Base-by-base conservation (phyloP, 1,140 invertebrate species). In the Acromyrmex charruanus region DNA sequence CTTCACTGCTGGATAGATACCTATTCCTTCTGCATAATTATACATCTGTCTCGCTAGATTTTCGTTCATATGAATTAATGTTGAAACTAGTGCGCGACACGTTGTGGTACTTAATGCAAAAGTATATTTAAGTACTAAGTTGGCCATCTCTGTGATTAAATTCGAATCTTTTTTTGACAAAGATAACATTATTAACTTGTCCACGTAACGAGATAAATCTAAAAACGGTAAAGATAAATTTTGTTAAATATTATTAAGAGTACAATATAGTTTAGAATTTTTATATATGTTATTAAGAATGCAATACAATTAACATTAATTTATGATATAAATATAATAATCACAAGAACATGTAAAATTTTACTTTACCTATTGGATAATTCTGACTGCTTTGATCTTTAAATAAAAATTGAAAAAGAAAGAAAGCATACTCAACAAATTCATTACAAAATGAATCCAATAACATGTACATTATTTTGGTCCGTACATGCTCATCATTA, bases 351-450 rank as follows among this genome's bases (percentile, higher is more conserved):
- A 77, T 61, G 10, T 63, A 35, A 68, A 77, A 69, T 55, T 66
- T 3, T 49, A 77, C 66, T 58, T 51, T 89, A 94, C 93, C 92
- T 90, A 94, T 88, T 61, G 92, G 93, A 68, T 86, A 68, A 77
- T 87, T 92, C 66, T 59, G 81, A 35, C 68, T 88, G 59, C 14
- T 68, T 72, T 94, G 93, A 88, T 94, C 90, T 51, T 28, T 12
- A 14, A 93, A 16, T 71, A 94, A 63, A 71, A 88, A 89, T 72
- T 91, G 65, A 21, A 93, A 92, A 28, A 94, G 66, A 2, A 66
- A 84, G 39, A 91, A 84, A n/a, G 91, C 93, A 31, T 92, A 12
- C 28, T 92, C 77, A 14, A 72, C 21, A 58, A 85, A 77, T 16
- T 65, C 69, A 39, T 86, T 39, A 68, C 89, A 91, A 51, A 94